phyloP scores from a whole-genome alignment of 2,113 vertebrate genomes.

The Anhinga rufa region DNA sequence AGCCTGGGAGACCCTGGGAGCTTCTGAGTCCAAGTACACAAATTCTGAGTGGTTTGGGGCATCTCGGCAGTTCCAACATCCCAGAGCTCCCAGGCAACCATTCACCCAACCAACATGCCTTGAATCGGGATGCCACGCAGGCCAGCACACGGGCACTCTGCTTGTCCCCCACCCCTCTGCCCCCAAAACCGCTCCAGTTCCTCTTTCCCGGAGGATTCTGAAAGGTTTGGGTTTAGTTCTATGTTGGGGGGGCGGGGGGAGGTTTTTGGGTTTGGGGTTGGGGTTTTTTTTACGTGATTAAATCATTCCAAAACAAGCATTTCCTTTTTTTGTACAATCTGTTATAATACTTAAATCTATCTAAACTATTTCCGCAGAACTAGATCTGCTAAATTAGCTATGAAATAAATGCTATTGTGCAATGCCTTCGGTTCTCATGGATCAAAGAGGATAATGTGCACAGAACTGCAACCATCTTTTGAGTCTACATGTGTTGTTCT shows the following conservation, averaged over 20 bases:
- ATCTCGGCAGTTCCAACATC: neutral
- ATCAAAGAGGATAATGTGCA: neutral
- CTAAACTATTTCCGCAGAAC: neutral
- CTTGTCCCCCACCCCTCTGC: neutral
- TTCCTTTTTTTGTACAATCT: neutral
- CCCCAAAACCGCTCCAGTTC: neutral
- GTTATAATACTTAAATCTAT: neutral
- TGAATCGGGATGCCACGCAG: neutral
- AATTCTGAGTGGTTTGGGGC: conserved; percentile 18
- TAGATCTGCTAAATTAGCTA: neutral
- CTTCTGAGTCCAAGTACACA: conserved; percentile 44
- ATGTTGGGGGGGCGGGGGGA: neutral
- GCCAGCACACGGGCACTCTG: neutral
- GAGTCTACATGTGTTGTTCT: neutral
- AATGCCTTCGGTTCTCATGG: neutral
- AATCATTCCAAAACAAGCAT: neutral
- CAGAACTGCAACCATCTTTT: neutral
- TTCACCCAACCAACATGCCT: neutral
- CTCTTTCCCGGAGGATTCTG: neutral
- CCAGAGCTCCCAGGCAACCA: conserved; percentile 49
- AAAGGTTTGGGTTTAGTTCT: conserved; percentile 3
- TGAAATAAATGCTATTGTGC: neutral
- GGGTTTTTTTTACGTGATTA: neutral
- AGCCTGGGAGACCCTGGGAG: conserved; percentile 57
- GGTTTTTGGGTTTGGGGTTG: neutral